Percentiles rank a stretch among this genome's conserved stretches.
phyloP scores from a whole-genome alignment of 2,797 vertebrate genomes.

The Scolopax rusticola region DNA sequence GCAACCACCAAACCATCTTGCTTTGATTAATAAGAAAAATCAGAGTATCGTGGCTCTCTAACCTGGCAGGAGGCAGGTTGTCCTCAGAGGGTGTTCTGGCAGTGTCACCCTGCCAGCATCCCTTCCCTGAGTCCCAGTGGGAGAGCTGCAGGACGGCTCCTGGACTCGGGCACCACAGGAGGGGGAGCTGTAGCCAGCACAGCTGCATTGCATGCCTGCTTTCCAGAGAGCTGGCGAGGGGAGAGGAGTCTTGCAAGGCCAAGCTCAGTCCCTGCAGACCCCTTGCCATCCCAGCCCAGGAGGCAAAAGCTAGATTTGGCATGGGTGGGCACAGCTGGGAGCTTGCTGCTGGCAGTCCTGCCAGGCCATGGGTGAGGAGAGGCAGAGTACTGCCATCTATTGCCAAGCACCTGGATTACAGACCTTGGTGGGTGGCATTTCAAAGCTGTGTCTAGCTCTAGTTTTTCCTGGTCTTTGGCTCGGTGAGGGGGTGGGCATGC shows the following conservation, averaged over 20 bases:
- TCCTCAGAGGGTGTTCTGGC: not conserved
- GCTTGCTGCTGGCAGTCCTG: not conserved
- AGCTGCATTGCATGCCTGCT: rapidly evolving
- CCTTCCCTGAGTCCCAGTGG: not conserved
- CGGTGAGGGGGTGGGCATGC: not conserved
- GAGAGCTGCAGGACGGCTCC: not conserved
- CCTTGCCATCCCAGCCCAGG: not conserved
- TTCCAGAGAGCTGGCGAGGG: rapidly evolving
- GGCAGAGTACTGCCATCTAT: constrained; percentile 74
- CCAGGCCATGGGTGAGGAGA: not conserved
- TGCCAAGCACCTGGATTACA: constrained; percentile 55
- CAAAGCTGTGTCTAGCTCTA: rapidly evolving
- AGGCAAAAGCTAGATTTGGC: not conserved
- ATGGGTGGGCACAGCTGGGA: rapidly evolving
- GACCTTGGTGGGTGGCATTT: not conserved
- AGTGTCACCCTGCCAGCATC: not conserved
- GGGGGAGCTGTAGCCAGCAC: not conserved
- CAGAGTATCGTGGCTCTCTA: not conserved
- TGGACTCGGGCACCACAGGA: not conserved
- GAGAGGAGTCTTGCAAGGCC: not conserved
- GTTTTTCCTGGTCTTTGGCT: not conserved
- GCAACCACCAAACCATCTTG: not conserved
- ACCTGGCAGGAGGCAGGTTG: not conserved
- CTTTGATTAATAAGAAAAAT: not conserved
- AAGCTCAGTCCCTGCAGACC: rapidly evolving